Evolutionary conservation across 2,113 vertebrate species (phyloP), one percentile per base, ranked within the genome.

Genomic region (Sphaerodactylus townsendi): DNA sequence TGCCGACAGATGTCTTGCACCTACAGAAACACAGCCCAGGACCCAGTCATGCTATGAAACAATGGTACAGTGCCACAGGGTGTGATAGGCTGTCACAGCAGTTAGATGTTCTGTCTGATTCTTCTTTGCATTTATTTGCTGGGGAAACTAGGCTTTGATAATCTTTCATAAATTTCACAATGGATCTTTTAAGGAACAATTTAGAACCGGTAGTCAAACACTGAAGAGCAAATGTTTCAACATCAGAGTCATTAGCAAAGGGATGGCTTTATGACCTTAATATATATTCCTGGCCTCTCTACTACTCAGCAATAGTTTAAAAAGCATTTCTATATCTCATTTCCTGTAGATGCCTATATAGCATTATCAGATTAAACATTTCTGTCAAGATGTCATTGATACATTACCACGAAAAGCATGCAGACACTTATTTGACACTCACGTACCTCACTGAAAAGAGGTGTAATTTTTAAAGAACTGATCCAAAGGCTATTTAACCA

Each of bases 301-400:
- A 86, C 2, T 39, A 81, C 25, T 53, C 69, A 8, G 13, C 59
- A 41, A 66, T 48, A 74, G 23, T 76, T 83, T 85, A 82, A 77
- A 46, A 65, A 70, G 71, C 1, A 46, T 74, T 82, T 9, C 28
- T 88, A 35, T 19, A 84, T 78, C 85, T 92, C 2, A 86, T 91
- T 93, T 92, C 70, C 79, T 76, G 37, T 14, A 62, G 30, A 72
- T 79, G 81, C 17, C 79, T 11, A 73, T n/a, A 79, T 21, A 71
- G n/a, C 74, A 71, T 89, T 83, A 90, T 87, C 83, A 92, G 87
- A 91, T 92, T 85, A 79, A 85, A 86, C 59, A 14, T 6, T 92
- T 92, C 74, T 88, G 62, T 70, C 85, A 82, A 79, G 46, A 86
- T 93, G 93, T 92, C 88, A 89, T 17, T 87, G 75, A 88, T 19